Percentiles rank a stretch among this genome's conserved stretches.
phyloP scores from a whole-genome alignment of 2,888 invertebrate genomes.

The Aphodius sticticus region DNA sequence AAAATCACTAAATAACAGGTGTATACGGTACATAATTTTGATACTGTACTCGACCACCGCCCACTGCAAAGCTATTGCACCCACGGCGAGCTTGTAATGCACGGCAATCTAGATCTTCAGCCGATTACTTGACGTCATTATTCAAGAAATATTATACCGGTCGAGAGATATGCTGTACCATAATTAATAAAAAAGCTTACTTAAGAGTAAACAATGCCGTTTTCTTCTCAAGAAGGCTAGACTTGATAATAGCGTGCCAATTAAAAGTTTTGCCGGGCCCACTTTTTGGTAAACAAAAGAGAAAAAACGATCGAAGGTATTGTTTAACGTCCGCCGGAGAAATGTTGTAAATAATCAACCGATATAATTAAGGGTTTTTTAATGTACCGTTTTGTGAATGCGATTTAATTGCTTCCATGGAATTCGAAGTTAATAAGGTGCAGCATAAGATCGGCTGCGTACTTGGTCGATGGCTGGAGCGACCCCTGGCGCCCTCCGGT shows the following conservation, averaged over 20 bases:
- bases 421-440: neutral
- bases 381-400: neutral
- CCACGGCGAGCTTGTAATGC: neutral
- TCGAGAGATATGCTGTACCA: neutral
- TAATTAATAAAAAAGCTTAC: neutral
- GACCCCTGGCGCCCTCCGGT: neutral
- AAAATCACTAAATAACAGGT: constrained; percentile 4
- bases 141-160: neutral
- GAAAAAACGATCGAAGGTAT: neutral
- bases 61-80: neutral
- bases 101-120: neutral
- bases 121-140: neutral
- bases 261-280: constrained; percentile 13
- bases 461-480: neutral
- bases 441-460: constrained; percentile 9
- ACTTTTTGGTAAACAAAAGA: neutral
- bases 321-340: neutral
- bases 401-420: constrained; percentile 6
- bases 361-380: constrained; percentile 4
- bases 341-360: neutral
- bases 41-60: neutral
- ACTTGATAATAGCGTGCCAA: neutral
- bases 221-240: neutral
- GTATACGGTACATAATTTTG: neutral
- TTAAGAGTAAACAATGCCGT: neutral